Conservation (phyloP, 1,140 invertebrate species). For the Drosophila varians region DNA sequence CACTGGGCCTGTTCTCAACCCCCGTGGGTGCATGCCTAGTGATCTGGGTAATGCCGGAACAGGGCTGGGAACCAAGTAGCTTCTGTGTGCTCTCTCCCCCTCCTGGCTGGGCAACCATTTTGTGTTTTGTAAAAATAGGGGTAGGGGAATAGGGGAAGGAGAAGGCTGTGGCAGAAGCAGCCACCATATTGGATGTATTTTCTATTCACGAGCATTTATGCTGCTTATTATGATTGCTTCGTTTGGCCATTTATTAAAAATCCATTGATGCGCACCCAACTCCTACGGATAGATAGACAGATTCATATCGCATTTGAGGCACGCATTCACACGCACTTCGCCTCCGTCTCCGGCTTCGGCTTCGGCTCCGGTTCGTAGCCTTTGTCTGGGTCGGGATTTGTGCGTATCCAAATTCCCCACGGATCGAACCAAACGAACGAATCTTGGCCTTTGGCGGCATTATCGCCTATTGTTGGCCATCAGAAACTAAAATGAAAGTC, state of each 20-base stretch:
- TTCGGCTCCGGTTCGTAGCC: too few species aligned
- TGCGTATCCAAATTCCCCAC: slow-evolving; percentile 77
- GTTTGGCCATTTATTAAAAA: slow-evolving; percentile 71
- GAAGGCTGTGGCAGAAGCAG: not conserved
- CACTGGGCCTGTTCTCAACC: not conserved
- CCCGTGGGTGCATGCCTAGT: too few species aligned
- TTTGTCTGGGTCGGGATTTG: slow-evolving; percentile 40
- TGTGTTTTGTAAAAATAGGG: slow-evolving; percentile 25
- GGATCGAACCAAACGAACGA: slow-evolving; percentile 54
- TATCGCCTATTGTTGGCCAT: slow-evolving; percentile 52
- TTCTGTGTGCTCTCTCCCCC: slow-evolving; percentile 6
- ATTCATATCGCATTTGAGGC: slow-evolving; percentile 72
- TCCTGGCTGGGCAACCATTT: slow-evolving; percentile 53
- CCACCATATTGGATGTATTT: slow-evolving; percentile 52
- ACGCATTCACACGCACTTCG: slow-evolving; percentile 73
- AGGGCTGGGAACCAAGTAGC: slow-evolving; percentile 2
- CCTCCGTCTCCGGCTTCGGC: slow-evolving; percentile 47
- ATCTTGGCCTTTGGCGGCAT: slow-evolving; percentile 61
- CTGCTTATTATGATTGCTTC: slow-evolving; percentile 54
- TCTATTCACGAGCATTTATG: slow-evolving; percentile 68
- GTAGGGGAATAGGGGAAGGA: slow-evolving; percentile 21
- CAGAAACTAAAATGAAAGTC: slow-evolving; percentile 76
- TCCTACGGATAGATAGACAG: slow-evolving; percentile 20
- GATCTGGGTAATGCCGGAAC: slow-evolving; percentile 3
- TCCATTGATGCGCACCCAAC: slow-evolving; percentile 65